Base-by-base conservation (phyloP, 2,797 vertebrate genomes). In the Phataginus tricuspis region DNA sequence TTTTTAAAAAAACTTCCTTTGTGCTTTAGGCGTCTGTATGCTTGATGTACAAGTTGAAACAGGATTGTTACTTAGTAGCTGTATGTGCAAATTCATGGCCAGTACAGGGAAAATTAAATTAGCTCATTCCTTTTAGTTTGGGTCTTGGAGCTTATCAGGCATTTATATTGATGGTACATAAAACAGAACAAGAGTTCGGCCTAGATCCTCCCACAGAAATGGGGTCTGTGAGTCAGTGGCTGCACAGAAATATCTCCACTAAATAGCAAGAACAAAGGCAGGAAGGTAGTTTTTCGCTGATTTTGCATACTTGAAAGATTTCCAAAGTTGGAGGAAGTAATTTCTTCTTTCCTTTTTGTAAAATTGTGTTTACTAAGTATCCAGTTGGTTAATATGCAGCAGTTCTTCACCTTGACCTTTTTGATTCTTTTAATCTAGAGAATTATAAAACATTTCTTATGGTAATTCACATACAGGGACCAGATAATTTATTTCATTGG, bases 21-120 rank as follows among this genome's bases (percentile, higher is more conserved):
- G 72, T 94, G 92, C 55, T 92, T 92, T 59, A 68, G 21, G 29
- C 74, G 11, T 72, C 78, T 21, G 7, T 89, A 2, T 51, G 59
- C 59, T 74, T 92, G 45, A n/a, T 31, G n/a, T 86, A 14, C 94
- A 91, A 69, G 87, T 87, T 55, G 51, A 86, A 71, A 93, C 95
- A 91, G 16, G 83, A 91, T 71, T 5, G 12, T 90, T 80, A 34
- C 68, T 78, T 37, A 51, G 59, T 77, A 71, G n/a, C 89, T 90
- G 39, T 23, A 0, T 72, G 51, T 86, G 29, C 66, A 86, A 14
- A 69, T 90, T 95, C 53, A 84, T 55, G 87, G n/a, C 39, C 45
- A 37, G 8, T 77, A 34, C 49, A 87, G 86, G 42, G 69, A 72
- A 87, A 84, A 85, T 42, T 16, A 86, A 85, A 69, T 64, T 49